Base-by-base conservation (phyloP, 2,797 vertebrate genomes). In the Tokudaia tokunoshimensis region DNA sequence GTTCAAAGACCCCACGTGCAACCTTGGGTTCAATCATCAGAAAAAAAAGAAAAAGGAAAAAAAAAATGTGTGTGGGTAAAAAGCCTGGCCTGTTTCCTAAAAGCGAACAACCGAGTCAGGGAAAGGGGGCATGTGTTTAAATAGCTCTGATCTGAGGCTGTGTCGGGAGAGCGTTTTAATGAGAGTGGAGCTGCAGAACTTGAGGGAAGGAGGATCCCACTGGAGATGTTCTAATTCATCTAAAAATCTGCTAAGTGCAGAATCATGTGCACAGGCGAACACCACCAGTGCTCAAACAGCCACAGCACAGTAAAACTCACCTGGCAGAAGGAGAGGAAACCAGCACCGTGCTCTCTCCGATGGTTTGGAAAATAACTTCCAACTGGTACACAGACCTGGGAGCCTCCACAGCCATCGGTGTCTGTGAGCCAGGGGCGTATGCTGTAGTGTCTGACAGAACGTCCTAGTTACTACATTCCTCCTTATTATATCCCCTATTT, bases 201-300 rank as follows among this genome's bases (percentile, higher is more conserved):
- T n/a, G 52, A 24, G 41, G 52, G 50, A 85, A 47, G 41, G 52
- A 95, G 80, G 41, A 67, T 82, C 92, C 87, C 90, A 41, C 0
- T 67, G 70, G 72, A 67, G 70, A 89, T 52, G 80, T 31, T 95
- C 91, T 61, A 93, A 82, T 90, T 93, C 57, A 86, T 67, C 79
- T 79, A 80, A 82, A 92, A 87, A 14, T 52, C n/a, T 50, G n/a
- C 61, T 75, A 55, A 93, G 61, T 59, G 52, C 24, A 20, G 82
- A 41, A 74, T 75, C n/a, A 44, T 14, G 6, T 34, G 7, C n/a
- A 57, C 47, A 92, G 52, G 34, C 87, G 76, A 72, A 89, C 34
- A 90, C 82, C 20, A 47, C 92, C 89, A 82, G 65, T 78, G 61
- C 29, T 91, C 37, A 55, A 52, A 94, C 52, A 95, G 85, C 63